Base-by-base conservation (phyloP, 2,888 invertebrate species). In the Lypha dubia region DNA sequence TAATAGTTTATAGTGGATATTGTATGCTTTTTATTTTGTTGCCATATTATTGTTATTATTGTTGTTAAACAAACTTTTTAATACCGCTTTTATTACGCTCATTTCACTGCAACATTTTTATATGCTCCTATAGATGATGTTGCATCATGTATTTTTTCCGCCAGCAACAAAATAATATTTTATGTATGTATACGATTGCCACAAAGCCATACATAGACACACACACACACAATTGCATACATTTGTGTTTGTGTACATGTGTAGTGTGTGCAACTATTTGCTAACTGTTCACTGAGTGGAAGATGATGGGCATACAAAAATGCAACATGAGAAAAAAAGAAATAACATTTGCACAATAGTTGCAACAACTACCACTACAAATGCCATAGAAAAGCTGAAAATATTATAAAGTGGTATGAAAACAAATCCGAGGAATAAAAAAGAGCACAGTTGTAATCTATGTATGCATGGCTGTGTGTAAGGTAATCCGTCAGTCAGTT, bases 51-150 rank as follows among this genome's bases (percentile, higher is more conserved):
- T 77, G 81, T 75, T 84, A 79, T 81, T 74, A 74, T 84, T 81
- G 73, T 83, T 86, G 79, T 85, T 83, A 49, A 82, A 79, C 82
- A 82, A 81, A 80, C 83, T 74, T 88, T 88, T 88, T 88, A 88
- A 88, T 87, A 83, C 85, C 53, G 70, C 76, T 88, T 88, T 89
- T 89, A 88, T 88, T 87, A 86, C 86, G 86, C 89, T 86, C 88
- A 89, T 89, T 89, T 87, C 79, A 83, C 81, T 53, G 74, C 86
- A 86, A 82, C 84, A 84, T 84, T 81, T 80, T 70, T 67, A 38
- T 62, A 58, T 53, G n/a, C n/a, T 32, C 51, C 41, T 56, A 44
- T 71, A 49, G 20, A 77, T 71, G 20, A 77, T 71, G 75, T 60
- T 70, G 80, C 68, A 62, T 46, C 28, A 24, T 9, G 3, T 17